Percentiles rank a stretch among this genome's conserved stretches.
These are phyloP conservation scores for Phylloscopus whistleri DNA, from an alignment of 2,113 vertebrate species.

Conservation along the genomic window DNA sequence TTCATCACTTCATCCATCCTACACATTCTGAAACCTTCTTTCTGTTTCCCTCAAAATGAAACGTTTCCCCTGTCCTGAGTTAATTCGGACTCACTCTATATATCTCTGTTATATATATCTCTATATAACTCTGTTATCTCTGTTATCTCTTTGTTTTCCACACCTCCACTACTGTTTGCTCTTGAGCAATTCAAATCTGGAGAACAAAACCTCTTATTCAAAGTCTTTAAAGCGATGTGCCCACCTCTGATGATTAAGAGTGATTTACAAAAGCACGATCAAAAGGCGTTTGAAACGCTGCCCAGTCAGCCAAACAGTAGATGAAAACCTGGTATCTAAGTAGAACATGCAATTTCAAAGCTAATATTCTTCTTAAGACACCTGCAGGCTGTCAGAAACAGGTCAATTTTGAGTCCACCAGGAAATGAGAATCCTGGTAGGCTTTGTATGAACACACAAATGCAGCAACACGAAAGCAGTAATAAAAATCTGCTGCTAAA, in stretches of 20 bases:
- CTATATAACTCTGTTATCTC: not conserved
- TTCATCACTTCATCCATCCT: not conserved
- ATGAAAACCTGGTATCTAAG: not conserved
- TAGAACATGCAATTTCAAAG: not conserved
- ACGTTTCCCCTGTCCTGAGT: not conserved
- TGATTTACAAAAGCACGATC: not conserved
- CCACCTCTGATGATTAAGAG: not conserved
- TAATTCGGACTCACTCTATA: not conserved
- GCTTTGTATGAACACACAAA: not conserved
- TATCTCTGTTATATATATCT: not conserved
- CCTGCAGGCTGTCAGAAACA: not conserved
- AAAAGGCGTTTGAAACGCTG: not conserved
- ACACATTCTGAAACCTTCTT: not conserved
- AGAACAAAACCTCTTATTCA: not conserved
- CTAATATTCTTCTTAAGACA: not conserved
- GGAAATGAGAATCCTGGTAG: not conserved
- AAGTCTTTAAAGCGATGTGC: not conserved
- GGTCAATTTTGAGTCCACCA: not conserved
- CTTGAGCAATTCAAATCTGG: not conserved
- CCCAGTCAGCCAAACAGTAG: not conserved
- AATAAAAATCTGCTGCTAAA: not conserved
- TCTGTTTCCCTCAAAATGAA: not conserved
- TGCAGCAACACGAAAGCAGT: accelerated
- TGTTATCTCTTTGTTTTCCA: not conserved
- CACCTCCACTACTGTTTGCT: not conserved